These are phyloP conservation scores for Thereuonema tuberculata DNA, from an alignment of 1,140 invertebrate species.

Conservation along the genomic window DNA sequence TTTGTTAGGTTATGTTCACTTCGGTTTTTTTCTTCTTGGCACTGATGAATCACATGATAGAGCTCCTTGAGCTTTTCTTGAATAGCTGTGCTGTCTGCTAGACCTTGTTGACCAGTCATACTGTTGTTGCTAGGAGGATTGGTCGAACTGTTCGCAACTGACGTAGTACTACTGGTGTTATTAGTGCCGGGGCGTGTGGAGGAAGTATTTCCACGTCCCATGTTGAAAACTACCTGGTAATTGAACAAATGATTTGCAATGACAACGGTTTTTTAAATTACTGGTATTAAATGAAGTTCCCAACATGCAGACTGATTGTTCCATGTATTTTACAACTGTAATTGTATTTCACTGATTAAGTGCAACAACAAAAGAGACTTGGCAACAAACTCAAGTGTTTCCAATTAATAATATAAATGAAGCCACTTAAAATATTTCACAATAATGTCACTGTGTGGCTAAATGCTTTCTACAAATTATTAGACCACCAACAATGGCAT, in stretches of 20 bases:
- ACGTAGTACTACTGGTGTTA: background rate
- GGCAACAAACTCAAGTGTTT: too few species aligned
- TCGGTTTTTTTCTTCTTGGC: slow-evolving; percentile 57
- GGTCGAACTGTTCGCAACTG: background rate
- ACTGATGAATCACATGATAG: slow-evolving; percentile 57
- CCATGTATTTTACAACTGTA: too few species aligned
- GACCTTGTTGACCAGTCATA: background rate
- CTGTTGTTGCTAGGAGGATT: background rate
- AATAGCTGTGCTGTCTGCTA: slow-evolving; percentile 12
- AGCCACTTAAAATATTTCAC: too few species aligned
- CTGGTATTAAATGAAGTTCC: too few species aligned
- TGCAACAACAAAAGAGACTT: too few species aligned
- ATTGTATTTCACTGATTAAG: too few species aligned
- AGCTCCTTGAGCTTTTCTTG: slow-evolving; percentile 64
- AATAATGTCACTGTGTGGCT: too few species aligned
- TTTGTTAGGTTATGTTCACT: slow-evolving; percentile 65
- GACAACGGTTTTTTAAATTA: too few species aligned
- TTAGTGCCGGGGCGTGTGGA: background rate
- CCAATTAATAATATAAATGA: too few species aligned
- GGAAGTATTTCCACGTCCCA: background rate
- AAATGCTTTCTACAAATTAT: background rate
- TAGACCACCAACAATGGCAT: background rate
- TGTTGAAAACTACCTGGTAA: too few species aligned
- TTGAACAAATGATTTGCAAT: too few species aligned
- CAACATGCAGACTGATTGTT: too few species aligned